A percentile compares a stretch with the other conserved stretches of the same genome.
Conservation (phyloP, 2,888 invertebrate genomes). For the Rhagophthalmus giganteus region DNA sequence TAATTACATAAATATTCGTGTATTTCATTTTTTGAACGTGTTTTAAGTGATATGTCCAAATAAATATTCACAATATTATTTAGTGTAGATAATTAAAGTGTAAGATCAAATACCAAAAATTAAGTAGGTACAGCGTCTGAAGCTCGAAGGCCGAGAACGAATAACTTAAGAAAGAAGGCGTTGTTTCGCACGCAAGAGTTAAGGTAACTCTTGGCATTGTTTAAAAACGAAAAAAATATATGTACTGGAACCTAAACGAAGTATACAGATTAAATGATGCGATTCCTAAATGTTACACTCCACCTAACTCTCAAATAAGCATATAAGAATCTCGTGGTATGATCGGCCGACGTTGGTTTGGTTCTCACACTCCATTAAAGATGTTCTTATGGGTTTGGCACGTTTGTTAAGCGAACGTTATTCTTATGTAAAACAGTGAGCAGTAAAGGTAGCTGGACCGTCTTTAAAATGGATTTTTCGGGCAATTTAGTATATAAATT, state of each 20-base stretch:
- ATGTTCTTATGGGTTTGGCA: slow-evolving; percentile 9
- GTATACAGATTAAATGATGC: slow-evolving; percentile 7
- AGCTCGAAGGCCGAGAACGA: too few relatives aligned
- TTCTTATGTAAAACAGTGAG: background rate
- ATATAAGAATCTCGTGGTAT: background rate
- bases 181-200: slow-evolving; percentile 16
- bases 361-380: slow-evolving; percentile 13
- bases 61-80: too few relatives aligned
- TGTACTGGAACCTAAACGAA: background rate
- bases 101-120: too few relatives aligned
- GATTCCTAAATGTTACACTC: slow-evolving; percentile 6
- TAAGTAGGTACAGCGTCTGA: too few relatives aligned
- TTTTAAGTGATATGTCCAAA: too few relatives aligned
- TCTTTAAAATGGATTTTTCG: slow-evolving; percentile 7
- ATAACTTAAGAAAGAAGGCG: slow-evolving; percentile 9
- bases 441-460: background rate
- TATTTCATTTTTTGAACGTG: too few relatives aligned
- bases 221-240: slow-evolving; percentile 3
- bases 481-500: slow-evolving; percentile 7
- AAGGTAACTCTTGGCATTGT: slow-evolving; percentile 12
- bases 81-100: too few relatives aligned
- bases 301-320: slow-evolving; percentile 13
- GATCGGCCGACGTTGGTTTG: slow-evolving; percentile 4
- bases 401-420: slow-evolving; percentile 3
- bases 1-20: too few relatives aligned